Percentiles rank a stretch among this genome's conserved stretches.
These are phyloP conservation scores for Prinia subflava DNA, from an alignment of 2,113 vertebrate genomes.

Conservation along the genomic window DNA sequence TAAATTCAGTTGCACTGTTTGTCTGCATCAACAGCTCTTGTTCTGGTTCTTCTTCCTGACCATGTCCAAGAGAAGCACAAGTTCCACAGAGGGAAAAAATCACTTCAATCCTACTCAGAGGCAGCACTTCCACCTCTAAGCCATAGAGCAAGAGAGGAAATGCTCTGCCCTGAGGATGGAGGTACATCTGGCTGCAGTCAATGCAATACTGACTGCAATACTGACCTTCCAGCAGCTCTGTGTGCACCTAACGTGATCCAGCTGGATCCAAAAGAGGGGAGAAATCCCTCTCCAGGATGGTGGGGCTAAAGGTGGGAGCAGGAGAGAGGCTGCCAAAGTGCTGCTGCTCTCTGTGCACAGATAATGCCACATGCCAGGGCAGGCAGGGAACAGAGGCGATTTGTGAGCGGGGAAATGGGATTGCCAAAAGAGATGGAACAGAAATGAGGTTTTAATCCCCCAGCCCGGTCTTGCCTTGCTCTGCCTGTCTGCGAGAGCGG, in stretches of 20 bases:
- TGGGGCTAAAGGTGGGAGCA: background rate
- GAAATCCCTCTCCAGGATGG: background rate
- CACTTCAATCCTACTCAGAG: background rate
- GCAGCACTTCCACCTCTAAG: background rate
- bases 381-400: slow-evolving; percentile 4
- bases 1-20: background rate
- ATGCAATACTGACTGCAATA: too few relatives aligned
- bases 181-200: background rate
- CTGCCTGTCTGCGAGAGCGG: background rate
- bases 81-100: background rate
- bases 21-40: background rate
- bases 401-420: slow-evolving; percentile 45
- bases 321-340: background rate
- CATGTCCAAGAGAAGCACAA: background rate
- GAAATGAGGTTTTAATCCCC: slow-evolving; percentile 60
- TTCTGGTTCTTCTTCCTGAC: background rate
- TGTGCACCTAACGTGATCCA: background rate
- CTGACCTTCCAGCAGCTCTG: background rate
- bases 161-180: background rate
- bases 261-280: background rate
- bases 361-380: background rate
- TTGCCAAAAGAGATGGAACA: slow-evolving; percentile 29
- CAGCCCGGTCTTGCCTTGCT: background rate
- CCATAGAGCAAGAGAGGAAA: background rate
- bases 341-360: background rate